Base-by-base conservation (phyloP, 2,888 invertebrate genomes). In the Drosophila peninsularis region DNA sequence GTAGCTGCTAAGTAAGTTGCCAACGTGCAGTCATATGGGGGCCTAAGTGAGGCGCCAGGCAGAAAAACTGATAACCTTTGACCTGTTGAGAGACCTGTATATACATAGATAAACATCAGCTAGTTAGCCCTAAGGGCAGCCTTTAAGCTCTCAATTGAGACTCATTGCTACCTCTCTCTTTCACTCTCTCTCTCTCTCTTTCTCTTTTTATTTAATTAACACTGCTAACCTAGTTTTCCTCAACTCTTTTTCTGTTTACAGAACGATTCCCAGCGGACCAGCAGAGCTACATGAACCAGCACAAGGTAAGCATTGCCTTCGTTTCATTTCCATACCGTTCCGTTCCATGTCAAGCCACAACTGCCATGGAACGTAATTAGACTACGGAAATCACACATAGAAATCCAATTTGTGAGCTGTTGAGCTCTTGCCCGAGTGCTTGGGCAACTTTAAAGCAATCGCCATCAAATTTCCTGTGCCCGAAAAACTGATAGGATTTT, bases 381-480 rank as follows among this genome's bases (percentile, higher is more conserved):
- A 41, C 58, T 47, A 21, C 62, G 88, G 82, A 82, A 85, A 76
- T 82, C 74, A 70, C 74, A 72, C 50, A 72, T 79, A 79, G 79
- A 77, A 77, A 79, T 60, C 49, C 82, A 85, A 88, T 82, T 82
- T 88, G 69, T 58, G 62, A 64, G 62, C 58, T 61, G 75, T 54
- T 65, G 69, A 62, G 39, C 36, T 27, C 27, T 5, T 21, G 49
- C 36, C 24, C 4, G 24, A 11, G n/a, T 21, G 19, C 45, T 69
- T 69, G 30, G 72, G 62, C 62, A 52, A 69, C 52, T 70, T 77
- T 82, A 70, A 77, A 77, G 74, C 66, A 85, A 58, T 80, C 78
- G 55, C 56, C 78, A 75, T 78, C 75, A 75, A 75, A 85, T 86
- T 86, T 86, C 89, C 84, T 82, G 88, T 56, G 10, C 24, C 52